Conservation (phyloP, 2,113 vertebrate species). For the Lichenostomus cassidix region DNA sequence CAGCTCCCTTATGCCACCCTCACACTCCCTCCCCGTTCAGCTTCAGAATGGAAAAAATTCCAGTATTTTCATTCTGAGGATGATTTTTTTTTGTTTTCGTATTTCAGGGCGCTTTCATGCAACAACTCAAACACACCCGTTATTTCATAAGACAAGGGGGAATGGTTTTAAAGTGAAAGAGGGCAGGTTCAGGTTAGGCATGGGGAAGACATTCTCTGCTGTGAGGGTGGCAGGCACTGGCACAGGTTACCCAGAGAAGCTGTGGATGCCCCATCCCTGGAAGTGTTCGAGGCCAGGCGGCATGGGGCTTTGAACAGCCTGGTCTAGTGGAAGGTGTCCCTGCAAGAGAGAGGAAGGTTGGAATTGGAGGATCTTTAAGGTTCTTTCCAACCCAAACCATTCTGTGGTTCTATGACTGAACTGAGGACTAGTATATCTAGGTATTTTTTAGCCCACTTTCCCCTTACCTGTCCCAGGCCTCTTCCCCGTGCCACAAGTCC, state of each 20-base stretch:
- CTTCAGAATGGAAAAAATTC: neutral
- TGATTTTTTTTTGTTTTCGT: neutral
- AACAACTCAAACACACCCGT: neutral
- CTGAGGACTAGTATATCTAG: neutral
- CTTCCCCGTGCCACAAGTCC: too few species aligned
- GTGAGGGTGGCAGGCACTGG: neutral
- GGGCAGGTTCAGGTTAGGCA: neutral
- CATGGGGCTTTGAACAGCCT: neutral
- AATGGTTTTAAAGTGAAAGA: neutral
- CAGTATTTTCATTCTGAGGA: neutral
- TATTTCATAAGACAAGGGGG: neutral
- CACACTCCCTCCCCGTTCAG: accelerated
- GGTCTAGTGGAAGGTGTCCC: neutral
- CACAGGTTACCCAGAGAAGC: neutral
- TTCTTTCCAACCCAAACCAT: neutral
- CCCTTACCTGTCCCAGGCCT: accelerated
- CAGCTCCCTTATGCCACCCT: too few species aligned
- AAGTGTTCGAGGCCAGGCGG: neutral
- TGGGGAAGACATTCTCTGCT: neutral
- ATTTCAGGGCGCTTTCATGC: neutral
- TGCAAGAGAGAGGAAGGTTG: neutral
- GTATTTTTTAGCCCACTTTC: neutral
- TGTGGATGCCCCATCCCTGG: neutral
- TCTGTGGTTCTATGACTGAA: neutral
- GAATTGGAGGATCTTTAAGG: neutral